Base-by-base conservation (phyloP, 2,113 vertebrate species). In the Actenoides hombroni region DNA sequence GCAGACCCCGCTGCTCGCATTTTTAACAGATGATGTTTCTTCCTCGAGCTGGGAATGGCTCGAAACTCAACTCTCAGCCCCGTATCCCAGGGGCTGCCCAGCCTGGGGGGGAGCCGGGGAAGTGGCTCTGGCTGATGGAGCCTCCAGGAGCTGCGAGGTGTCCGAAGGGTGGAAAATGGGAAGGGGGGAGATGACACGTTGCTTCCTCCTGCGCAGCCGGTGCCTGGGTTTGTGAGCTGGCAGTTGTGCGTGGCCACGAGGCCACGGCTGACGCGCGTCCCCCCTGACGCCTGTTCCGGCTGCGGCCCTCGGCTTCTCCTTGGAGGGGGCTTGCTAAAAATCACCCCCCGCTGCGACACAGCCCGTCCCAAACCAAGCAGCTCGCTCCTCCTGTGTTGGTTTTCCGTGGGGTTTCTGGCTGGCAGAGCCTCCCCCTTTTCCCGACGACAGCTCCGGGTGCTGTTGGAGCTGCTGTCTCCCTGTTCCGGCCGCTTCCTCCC, bases 261-360 rank as follows among this genome's bases (percentile, higher is more conserved):
- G 46, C 17, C 35, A 5, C 0, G 35, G 0, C 25, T 9, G 49
- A 10, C 16, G 28, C 25, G 42, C 2, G 1, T 28, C 83, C 63
- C 3, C 6, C 20, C 19, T 37, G 9, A 10, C 17, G 9, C 46
- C 8, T 21, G 48, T 20, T 48, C 48, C 48, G 48, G 48, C 49
- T 14, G 5, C 37, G 6, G 51, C 10, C 61, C 3, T 57, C 70
- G 24, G 19, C 57, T 35, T 25, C 16, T 8, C 1, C 63, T 85
- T 13, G 11, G 10, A 16, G 16, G 40, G 31, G 28, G 53, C 42
- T 61, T 8, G 10, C 54, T 33, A 9, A 23, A 6, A 8, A 1
- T 15, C 31, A 0, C 0, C 17, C 18, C 15, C 0, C 0, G 37
- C 6, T 10, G n/a, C 2, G 13, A 6, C 4, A 2, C 28, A 2